phyloP scores from a whole-genome alignment of 2,888 invertebrate genomes.

The Diarsia dahlii region DNA sequence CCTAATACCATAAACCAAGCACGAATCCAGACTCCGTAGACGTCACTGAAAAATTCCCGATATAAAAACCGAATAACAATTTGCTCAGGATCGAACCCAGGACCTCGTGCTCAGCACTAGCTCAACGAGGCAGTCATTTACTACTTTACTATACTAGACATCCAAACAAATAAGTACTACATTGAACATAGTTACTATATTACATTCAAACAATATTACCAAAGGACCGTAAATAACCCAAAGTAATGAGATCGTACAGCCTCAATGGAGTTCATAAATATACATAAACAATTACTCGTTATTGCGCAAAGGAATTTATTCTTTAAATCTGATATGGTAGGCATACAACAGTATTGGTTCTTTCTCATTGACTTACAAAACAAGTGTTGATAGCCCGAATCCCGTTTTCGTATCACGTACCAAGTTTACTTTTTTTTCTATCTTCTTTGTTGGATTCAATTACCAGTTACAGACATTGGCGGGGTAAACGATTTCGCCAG shows the following conservation, averaged over 20 bases:
- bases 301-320: slow-evolving; percentile 64
- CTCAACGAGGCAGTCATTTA: not conserved
- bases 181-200: slow-evolving; percentile 33
- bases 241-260: slow-evolving; percentile 50
- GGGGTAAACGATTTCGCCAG: slow-evolving; percentile 74
- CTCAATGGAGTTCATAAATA: slow-evolving; percentile 61
- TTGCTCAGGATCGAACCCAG: too few relatives aligned
- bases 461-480: slow-evolving; percentile 80
- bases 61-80: too few relatives aligned
- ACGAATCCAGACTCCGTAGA: too few relatives aligned
- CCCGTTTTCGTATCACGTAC: slow-evolving; percentile 85
- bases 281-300: slow-evolving; percentile 63
- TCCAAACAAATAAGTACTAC: slow-evolving; percentile 18
- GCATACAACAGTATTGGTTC: slow-evolving; percentile 64
- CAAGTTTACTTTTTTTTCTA: slow-evolving; percentile 87
- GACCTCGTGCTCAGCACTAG: too few relatives aligned
- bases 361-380: slow-evolving; percentile 84
- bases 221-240: slow-evolving; percentile 54
- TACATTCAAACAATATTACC: slow-evolving; percentile 47
- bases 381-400: slow-evolving; percentile 80
- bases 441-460: slow-evolving; percentile 87
- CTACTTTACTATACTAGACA: not conserved
- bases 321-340: slow-evolving; percentile 59
- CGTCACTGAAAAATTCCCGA: too few relatives aligned
- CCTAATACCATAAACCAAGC: too few relatives aligned